phyloP scores from a whole-genome alignment of 2,797 vertebrate species.

The Trematomus bernacchii region DNA sequence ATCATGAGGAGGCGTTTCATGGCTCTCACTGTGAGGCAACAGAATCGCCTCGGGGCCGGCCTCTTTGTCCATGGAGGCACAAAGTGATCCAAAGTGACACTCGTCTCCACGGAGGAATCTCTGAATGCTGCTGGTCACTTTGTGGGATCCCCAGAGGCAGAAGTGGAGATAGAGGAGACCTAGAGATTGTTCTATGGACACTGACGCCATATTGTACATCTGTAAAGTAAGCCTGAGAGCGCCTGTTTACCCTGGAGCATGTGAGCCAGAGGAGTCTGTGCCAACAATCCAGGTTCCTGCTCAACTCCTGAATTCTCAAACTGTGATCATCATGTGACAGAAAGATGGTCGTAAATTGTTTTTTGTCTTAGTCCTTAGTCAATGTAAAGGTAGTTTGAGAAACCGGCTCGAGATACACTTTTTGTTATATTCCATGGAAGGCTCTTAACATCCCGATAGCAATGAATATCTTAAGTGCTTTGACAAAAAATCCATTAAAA shows the following conservation, averaged over 20 bases:
- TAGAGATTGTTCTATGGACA: neutral
- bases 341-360: too few relatives aligned
- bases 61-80: conserved; percentile 1
- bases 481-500: too few relatives aligned
- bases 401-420: too few relatives aligned
- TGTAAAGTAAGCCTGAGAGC: neutral
- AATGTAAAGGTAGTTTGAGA: too few relatives aligned
- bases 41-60: conserved; percentile 15
- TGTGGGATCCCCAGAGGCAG: conserved; percentile 15
- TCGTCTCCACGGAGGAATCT: conserved; percentile 6
- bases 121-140: conserved; percentile 24
- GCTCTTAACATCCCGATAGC: too few relatives aligned
- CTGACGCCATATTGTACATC: neutral
- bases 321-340: neutral
- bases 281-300: neutral
- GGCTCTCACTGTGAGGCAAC: neutral
- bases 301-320: conserved; percentile 1
- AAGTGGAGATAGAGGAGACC: conserved; percentile 3
- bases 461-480: too few relatives aligned
- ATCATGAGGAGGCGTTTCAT: conserved; percentile 1
- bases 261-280: too few relatives aligned
- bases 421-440: too few relatives aligned
- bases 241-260: neutral
- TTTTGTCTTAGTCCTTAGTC: too few relatives aligned
- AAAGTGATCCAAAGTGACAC: conserved; percentile 47